Evolutionary conservation across 2,113 vertebrate genomes (phyloP).

Genomic region (Callipepla squamata): DNA sequence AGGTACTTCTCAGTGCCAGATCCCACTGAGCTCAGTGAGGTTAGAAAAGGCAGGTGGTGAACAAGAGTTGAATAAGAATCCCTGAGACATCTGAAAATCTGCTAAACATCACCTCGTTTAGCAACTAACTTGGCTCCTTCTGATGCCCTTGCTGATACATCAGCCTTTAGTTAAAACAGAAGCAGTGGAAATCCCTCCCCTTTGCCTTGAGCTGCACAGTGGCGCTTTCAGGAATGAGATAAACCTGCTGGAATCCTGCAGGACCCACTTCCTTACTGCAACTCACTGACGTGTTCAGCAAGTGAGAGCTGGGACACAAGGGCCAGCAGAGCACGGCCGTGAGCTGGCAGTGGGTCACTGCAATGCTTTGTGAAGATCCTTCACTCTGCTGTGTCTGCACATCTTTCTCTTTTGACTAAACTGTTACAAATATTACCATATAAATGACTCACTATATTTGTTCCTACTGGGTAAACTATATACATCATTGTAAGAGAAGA

Average conservation of each 20-base stretch:
- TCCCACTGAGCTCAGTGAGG: not conserved
- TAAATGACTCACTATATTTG: constrained; percentile 37
- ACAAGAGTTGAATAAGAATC: constrained; percentile 50
- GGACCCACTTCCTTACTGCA: constrained; percentile 19
- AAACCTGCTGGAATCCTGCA: constrained; percentile 11
- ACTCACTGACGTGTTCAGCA: not conserved
- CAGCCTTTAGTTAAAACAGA: not conserved
- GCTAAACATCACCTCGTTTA: constrained; percentile 17
- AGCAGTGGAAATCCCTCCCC: not conserved
- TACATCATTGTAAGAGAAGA: constrained; percentile 49
- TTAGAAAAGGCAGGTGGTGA: constrained; percentile 23
- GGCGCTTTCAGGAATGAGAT: not conserved
- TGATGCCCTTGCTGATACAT: not conserved
- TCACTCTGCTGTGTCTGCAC: constrained; percentile 20
- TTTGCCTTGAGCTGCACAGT: not conserved
- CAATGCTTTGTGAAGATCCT: constrained; percentile 50
- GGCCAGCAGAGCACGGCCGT: constrained; percentile 42
- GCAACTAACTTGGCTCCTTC: constrained; percentile 24
- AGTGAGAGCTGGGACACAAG: not conserved
- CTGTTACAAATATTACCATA: constrained; percentile 25
- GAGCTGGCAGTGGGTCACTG: constrained; percentile 33
- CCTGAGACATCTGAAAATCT: constrained; percentile 70
- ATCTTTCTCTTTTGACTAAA: constrained; percentile 32
- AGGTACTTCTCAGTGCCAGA: not conserved
- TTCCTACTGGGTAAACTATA: constrained; percentile 62